A percentile compares a stretch with the other conserved stretches of the same genome.
Evolutionary conservation across 1,140 invertebrate genomes (phyloP).

Genomic region (Holcopasites calliopsidis): DNA sequence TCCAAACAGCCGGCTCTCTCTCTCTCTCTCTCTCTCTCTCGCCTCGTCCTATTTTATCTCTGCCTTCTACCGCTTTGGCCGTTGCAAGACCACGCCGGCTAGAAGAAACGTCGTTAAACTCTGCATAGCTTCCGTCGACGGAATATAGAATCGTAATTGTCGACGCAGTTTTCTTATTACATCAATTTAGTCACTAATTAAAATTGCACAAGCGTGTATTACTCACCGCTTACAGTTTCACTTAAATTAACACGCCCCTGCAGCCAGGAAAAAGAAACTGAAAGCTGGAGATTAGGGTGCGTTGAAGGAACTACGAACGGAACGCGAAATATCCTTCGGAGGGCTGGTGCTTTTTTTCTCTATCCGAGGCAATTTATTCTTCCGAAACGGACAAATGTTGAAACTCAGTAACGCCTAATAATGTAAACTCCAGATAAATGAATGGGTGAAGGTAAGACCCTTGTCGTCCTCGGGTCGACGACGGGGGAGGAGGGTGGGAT

Average conservation of each 20-base stretch:
- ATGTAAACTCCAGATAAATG: conserved; percentile 70
- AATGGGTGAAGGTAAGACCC: conserved; percentile 61
- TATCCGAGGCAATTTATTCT: conserved; percentile 68
- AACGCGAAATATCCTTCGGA: too few relatives aligned
- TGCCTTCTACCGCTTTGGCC: not conserved
- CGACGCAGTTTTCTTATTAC: not conserved
- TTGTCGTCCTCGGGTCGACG: conserved; percentile 38
- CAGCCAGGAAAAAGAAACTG: not conserved
- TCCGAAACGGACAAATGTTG: conserved; percentile 70
- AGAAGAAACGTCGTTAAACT: conserved; percentile 24
- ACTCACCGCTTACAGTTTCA: not conserved
- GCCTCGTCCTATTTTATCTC: conserved; percentile 53
- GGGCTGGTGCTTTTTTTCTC: conserved; percentile 36
- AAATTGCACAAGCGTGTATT: too few relatives aligned
- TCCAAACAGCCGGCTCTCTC: conserved; percentile 40
- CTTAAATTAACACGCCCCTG: not conserved
- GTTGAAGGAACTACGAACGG: not conserved
- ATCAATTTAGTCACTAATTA: not conserved
- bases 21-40: conserved; percentile 44
- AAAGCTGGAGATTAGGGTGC: not conserved
- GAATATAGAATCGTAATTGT: not conserved
- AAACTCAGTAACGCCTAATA: conserved; percentile 72
- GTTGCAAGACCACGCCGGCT: not conserved
- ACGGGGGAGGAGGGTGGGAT: conserved; percentile 21
- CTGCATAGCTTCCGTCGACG: not conserved